phyloP scores from a whole-genome alignment of 2,888 invertebrate genomes.

The Plebejus anna region DNA sequence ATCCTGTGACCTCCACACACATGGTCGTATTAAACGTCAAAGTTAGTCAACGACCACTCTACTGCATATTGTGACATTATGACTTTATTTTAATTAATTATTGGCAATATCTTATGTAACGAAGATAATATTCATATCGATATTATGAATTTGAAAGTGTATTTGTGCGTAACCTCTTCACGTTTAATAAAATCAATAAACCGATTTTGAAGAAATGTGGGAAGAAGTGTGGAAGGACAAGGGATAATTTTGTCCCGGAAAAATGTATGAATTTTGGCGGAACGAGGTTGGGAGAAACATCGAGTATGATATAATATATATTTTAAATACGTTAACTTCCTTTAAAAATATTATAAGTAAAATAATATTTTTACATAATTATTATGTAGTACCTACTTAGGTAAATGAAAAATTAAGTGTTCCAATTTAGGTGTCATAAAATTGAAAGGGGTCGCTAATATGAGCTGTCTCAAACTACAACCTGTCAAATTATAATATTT shows the following conservation, averaged over 20 bases:
- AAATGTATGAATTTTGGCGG: too few relatives aligned
- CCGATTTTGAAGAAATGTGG: too few relatives aligned
- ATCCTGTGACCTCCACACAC: constrained; percentile 11
- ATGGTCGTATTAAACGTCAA: too few relatives aligned
- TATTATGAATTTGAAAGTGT: background rate
- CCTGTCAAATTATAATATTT: background rate
- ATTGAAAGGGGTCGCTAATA: background rate
- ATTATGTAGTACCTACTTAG: too few relatives aligned
- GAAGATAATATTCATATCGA: background rate
- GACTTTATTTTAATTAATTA: constrained; percentile 7
- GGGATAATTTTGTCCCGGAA: too few relatives aligned
- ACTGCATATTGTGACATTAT: background rate
- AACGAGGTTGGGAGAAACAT: too few relatives aligned
- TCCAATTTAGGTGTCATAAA: constrained; percentile 2
- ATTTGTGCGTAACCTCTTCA: too few relatives aligned
- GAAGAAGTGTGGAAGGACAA: too few relatives aligned
- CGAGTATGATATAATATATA: too few relatives aligned
- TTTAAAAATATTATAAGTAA: background rate
- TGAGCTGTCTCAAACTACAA: background rate
- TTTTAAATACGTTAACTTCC: background rate
- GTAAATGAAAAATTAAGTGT: background rate
- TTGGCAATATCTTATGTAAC: constrained; percentile 5
- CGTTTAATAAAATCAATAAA: too few relatives aligned
- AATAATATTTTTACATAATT: too few relatives aligned
- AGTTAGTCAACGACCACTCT: constrained; percentile 12